Conservation (phyloP, 2,113 vertebrate species). For the Ceyx cyanopectus region DNA sequence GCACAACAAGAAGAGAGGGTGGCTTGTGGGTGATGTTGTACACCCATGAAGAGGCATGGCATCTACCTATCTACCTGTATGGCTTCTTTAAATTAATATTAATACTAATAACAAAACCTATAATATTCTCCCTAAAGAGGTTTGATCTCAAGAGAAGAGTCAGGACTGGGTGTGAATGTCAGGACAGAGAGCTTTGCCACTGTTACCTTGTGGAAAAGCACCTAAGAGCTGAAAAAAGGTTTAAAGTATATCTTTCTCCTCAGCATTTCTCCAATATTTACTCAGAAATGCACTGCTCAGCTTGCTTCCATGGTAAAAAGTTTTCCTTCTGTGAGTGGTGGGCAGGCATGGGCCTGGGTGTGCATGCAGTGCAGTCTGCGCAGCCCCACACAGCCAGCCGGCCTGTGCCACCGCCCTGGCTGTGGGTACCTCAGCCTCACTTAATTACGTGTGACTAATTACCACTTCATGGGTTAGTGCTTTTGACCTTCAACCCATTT, state of each 20-base stretch:
- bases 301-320: background rate
- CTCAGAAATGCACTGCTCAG: background rate
- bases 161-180: background rate
- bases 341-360: rapidly evolving
- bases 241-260: background rate
- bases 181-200: background rate
- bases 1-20: rapidly evolving
- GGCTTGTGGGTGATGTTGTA: rapidly evolving
- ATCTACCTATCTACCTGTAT: background rate
- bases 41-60: rapidly evolving
- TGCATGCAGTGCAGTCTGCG: rapidly evolving
- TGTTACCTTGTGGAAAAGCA: background rate
- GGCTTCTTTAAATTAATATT: background rate
- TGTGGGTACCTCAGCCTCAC: background rate
- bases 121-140: background rate
- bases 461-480: background rate
- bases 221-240: background rate
- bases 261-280: background rate
- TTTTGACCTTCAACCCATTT: background rate
- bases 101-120: background rate
- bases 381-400: rapidly evolving
- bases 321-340: rapidly evolving
- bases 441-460: background rate
- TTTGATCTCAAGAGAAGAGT: background rate
- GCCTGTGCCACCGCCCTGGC: rapidly evolving